These are phyloP conservation scores for Stictonetta naevosa DNA, from an alignment of 2,113 vertebrate genomes.

Conservation along the genomic window DNA sequence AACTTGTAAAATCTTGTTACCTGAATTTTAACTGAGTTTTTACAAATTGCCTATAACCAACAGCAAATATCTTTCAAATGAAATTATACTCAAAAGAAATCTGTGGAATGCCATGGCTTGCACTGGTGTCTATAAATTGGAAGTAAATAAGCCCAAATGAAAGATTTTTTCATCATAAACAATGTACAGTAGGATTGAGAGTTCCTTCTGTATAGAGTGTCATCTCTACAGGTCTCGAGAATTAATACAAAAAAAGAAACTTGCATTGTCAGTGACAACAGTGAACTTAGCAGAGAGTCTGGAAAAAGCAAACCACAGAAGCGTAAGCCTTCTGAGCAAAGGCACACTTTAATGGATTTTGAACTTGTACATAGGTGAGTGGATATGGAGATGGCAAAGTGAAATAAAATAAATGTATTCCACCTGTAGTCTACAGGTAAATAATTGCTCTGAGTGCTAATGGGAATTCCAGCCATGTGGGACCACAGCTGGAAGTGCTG, in stretches of 20 bases:
- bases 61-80: neutral
- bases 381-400: neutral
- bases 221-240: neutral
- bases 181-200: neutral
- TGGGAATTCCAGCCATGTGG: neutral
- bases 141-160: neutral
- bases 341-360: neutral
- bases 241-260: neutral
- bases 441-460: neutral
- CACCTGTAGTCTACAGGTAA: neutral
- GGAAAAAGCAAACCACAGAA: neutral
- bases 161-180: neutral
- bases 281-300: neutral
- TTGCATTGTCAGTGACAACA: neutral
- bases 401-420: neutral
- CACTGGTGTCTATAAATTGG: neutral
- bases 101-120: neutral
- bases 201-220: neutral
- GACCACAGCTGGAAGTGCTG: neutral
- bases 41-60: neutral
- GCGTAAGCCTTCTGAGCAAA: neutral
- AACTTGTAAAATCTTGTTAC: neutral
- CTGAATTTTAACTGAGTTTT: neutral
- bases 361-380: neutral
- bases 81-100: neutral